Conservation (phyloP, 2,113 vertebrate species). For the Aleadryas rufinucha region DNA sequence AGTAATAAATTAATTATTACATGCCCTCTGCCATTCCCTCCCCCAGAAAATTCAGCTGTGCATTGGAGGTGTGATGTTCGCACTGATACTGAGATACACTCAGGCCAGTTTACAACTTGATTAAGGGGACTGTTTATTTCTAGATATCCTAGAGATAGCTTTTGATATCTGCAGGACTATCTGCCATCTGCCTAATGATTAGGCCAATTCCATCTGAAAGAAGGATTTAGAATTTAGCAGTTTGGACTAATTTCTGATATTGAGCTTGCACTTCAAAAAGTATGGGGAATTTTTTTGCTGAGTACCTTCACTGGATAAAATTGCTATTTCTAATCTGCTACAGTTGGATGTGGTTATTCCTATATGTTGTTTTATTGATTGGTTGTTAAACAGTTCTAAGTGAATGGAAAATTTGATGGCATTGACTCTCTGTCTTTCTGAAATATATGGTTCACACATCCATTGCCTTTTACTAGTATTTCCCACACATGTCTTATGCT, state of each 20-base stretch:
- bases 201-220: background rate
- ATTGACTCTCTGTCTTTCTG: background rate
- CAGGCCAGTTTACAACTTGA: background rate
- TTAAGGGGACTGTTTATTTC: background rate
- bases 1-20: background rate
- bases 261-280: background rate
- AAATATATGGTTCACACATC: background rate
- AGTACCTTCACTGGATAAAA: background rate
- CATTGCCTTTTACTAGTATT: background rate
- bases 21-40: rapidly evolving
- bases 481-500: background rate
- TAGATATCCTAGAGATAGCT: background rate
- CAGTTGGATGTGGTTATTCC: background rate
- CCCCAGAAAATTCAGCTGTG: background rate
- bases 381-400: background rate
- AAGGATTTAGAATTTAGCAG: background rate
- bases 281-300: background rate
- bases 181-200: background rate
- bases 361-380: background rate
- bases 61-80: background rate
- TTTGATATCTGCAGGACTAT: background rate
- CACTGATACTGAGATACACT: background rate
- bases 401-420: background rate
- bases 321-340: background rate
- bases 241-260: background rate